These are phyloP conservation scores for Acholoe squamosa DNA, from an alignment of 2,888 invertebrate genomes.

Conservation along the genomic window DNA sequence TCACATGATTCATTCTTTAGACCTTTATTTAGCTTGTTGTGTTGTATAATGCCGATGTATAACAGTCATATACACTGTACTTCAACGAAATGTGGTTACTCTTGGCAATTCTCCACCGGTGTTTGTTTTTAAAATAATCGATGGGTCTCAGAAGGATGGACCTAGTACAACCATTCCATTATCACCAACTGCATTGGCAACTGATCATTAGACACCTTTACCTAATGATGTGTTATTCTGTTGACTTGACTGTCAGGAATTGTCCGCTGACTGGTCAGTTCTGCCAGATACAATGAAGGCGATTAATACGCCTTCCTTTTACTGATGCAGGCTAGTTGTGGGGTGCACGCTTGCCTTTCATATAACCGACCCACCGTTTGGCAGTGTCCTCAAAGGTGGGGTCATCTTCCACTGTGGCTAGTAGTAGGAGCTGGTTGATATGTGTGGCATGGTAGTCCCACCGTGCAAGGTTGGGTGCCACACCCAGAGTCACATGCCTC, in stretches of 20 bases:
- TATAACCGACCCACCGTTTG: conserved; percentile 96
- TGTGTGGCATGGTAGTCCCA: conserved; percentile 99
- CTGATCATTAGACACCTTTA: not conserved
- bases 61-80: no score
- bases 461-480: conserved; percentile 94
- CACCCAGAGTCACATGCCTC: conserved; percentile 91
- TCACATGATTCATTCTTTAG: no score
- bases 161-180: not conserved
- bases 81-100: not conserved
- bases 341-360: conserved; percentile 95
- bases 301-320: not conserved
- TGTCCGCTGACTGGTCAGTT: not conserved
- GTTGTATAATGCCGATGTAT: no score
- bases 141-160: not conserved
- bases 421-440: conserved; percentile 92
- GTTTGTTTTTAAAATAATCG: not conserved
- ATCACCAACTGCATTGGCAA: not conserved
- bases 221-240: not conserved
- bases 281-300: not conserved
- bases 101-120: not conserved
- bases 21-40: no score
- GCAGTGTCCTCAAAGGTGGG: conserved; percentile 92
- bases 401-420: conserved; percentile 90
- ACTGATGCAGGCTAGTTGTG: conserved; percentile 88
- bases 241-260: not conserved